Conservation (phyloP, 1,140 invertebrate species). For the Campoletis sonorensis region DNA sequence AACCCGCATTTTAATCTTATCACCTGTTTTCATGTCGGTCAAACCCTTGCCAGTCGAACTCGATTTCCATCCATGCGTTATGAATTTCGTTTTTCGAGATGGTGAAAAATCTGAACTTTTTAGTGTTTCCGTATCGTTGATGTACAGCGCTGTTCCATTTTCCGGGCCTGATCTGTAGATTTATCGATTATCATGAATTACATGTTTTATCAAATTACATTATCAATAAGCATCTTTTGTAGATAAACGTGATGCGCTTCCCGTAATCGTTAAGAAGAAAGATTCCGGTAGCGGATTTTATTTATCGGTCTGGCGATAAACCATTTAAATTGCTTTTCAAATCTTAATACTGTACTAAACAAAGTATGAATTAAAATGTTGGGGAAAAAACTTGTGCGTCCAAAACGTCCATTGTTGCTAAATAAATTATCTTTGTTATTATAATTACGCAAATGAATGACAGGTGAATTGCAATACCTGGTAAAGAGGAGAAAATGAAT, state of each 20-base stretch:
- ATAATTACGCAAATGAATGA: too few species aligned
- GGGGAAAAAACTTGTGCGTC: too few species aligned
- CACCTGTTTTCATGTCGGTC: slow-evolving; percentile 70
- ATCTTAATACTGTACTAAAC: too few species aligned
- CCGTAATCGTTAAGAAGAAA: neutral
- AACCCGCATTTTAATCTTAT: neutral
- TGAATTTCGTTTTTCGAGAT: slow-evolving; percentile 79
- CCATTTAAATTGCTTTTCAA: too few species aligned
- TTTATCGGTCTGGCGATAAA: neutral
- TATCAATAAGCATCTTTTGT: neutral
- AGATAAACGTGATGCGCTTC: neutral
- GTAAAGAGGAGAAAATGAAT: slow-evolving; percentile 71
- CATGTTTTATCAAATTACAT: slow-evolving; percentile 5
- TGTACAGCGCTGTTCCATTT: slow-evolving; percentile 65
- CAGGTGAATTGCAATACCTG: slow-evolving; percentile 59
- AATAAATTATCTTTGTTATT: too few species aligned
- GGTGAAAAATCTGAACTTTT: slow-evolving; percentile 77
- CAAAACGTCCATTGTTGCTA: too few species aligned
- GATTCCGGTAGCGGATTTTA: neutral
- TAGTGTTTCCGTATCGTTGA: slow-evolving; percentile 66
- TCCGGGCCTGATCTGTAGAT: slow-evolving; percentile 65
- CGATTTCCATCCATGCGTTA: slow-evolving; percentile 87
- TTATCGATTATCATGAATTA: slow-evolving; percentile 9
- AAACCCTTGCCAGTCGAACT: slow-evolving; percentile 69
- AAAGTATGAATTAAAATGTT: too few species aligned